Evolutionary conservation across 2,113 vertebrate species (phyloP), one percentile per base, ranked within the genome.

Genomic region (Notechis scutatus): DNA sequence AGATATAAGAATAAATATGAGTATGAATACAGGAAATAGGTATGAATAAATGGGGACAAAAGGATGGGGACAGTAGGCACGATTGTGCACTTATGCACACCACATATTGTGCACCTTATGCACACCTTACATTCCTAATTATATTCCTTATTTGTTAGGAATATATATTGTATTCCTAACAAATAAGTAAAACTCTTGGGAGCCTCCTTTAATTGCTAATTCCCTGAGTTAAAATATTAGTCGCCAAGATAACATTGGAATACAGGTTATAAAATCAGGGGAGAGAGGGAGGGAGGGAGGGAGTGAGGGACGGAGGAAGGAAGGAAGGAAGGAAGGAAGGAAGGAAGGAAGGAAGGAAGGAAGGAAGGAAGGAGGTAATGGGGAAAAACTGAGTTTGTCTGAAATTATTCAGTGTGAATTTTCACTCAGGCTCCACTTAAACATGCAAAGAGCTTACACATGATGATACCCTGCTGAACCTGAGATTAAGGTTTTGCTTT

Each of bases 401-500:
- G 64, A 50, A 88, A 88, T 93, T 74, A 88, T 93, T 74, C 29
- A 85, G 42, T 29, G 2, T 42, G 59, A 81, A 88, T 91, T 91
- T 91, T 50, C 47, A 91, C 85, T 74, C 34, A 14, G 54, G 50
- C 61, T 52, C 59, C 59, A 23, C 47, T 55, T 69, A 93, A 59
- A 88, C 52, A 47, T 52, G 88, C 57, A 42, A 86, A 88, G 52
- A 47, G 42, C 54, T 93, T 93, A 88, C 64, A 59, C 59, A 14
- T 89, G 29, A 89, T 29, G 90, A 85, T 29, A 91, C 42, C 85
- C 52, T 59, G 29, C 29, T 59, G 9, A 81, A 89, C 57, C 29
- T 85, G 55, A 54, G n/a, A 91, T 89, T 91, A 93, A 91, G 64
- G 59, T 21, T 56, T 91, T 47, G n/a, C 90, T 93, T 85, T 93